These are phyloP conservation scores for Cryptoprocta ferox DNA, from an alignment of 2,797 vertebrate genomes.

Conservation along the genomic window DNA sequence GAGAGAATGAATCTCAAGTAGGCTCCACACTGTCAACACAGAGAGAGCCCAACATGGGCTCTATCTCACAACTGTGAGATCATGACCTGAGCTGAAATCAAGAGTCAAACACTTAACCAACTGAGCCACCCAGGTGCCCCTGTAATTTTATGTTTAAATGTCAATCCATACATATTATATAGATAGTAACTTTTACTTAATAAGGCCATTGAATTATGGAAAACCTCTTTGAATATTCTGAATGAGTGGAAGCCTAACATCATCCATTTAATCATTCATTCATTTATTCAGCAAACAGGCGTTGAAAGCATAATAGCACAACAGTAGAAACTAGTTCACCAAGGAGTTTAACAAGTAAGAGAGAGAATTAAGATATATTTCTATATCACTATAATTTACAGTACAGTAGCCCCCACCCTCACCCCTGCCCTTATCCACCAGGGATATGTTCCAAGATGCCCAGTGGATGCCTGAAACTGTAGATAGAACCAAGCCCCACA, in stretches of 20 bases:
- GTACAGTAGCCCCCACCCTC: neutral
- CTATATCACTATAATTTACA: slow-evolving; percentile 8
- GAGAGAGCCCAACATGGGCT: no score
- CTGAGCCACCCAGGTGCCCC: no score
- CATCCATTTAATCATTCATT: slow-evolving; percentile 45
- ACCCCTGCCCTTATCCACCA: neutral
- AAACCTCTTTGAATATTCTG: slow-evolving; percentile 52
- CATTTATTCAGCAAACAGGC: slow-evolving; percentile 23
- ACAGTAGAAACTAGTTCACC: slow-evolving; percentile 7
- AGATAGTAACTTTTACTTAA: slow-evolving; percentile 51
- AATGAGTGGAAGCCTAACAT: neutral
- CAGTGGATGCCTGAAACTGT: neutral
- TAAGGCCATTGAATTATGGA: neutral
- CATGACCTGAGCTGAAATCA: no score
- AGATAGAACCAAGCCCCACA: neutral
- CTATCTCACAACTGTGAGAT: no score
- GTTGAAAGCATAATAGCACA: neutral
- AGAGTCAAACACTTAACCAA: no score
- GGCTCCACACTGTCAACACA: no score
- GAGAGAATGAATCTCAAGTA: no score
- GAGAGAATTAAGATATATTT: slow-evolving; percentile 33
- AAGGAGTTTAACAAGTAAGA: slow-evolving; percentile 8
- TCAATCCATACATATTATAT: neutral
- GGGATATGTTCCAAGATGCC: neutral
- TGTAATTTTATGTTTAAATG: slow-evolving; percentile 10